Evolutionary conservation across 1,140 invertebrate species (phyloP).

Genomic region (Lethocerus indicus): DNA sequence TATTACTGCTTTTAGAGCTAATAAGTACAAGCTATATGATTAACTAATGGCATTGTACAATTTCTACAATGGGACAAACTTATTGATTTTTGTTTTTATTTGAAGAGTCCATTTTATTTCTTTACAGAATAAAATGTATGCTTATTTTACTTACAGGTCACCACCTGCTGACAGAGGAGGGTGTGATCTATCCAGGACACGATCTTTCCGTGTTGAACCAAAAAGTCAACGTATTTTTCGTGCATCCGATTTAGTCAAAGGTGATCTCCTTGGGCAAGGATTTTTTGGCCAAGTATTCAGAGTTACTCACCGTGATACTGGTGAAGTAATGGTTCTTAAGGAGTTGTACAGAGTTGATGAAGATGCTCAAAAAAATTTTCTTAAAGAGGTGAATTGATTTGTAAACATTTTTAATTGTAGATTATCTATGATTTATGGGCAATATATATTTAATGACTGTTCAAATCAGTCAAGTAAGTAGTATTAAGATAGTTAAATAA

Average conservation of each 20-base stretch:
- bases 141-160: slow-evolving; percentile 22
- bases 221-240: slow-evolving; percentile 72
- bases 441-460: no score
- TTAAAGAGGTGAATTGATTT: slow-evolving; percentile 77
- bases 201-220: slow-evolving; percentile 72
- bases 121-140: no score
- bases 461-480: no score
- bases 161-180: slow-evolving; percentile 24
- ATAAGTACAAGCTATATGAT: no score
- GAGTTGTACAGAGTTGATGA: slow-evolving; percentile 86
- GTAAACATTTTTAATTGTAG: slow-evolving; percentile 6
- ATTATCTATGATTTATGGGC: slow-evolving; percentile 34
- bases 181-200: slow-evolving; percentile 63
- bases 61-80: no score
- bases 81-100: no score
- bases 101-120: no score
- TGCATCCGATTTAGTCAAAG: slow-evolving; percentile 73
- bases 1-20: no score
- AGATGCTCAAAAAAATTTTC: slow-evolving; percentile 82
- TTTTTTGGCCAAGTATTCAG: slow-evolving; percentile 87
- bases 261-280: slow-evolving; percentile 77
- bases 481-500: no score
- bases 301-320: slow-evolving; percentile 76
- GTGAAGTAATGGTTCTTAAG: slow-evolving; percentile 89
- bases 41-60: no score